These are phyloP conservation scores for Tiliqua scincoides DNA, from an alignment of 2,113 vertebrate species.

Conservation along the genomic window DNA sequence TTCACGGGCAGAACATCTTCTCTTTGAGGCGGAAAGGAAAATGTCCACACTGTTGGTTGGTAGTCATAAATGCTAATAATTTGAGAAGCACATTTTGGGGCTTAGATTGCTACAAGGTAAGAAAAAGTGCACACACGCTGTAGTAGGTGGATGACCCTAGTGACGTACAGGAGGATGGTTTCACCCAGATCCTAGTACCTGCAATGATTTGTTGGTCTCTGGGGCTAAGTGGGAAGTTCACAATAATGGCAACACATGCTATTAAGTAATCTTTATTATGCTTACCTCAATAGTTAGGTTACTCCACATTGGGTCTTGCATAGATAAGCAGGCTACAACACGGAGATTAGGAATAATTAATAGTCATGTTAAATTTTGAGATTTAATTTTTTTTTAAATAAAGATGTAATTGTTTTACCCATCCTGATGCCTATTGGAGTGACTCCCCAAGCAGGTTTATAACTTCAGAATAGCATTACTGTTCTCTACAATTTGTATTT, in stretches of 20 bases:
- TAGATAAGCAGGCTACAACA: neutral
- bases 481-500: neutral
- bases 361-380: too few species aligned
- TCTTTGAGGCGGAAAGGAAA: neutral
- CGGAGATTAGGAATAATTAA: neutral
- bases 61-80: neutral
- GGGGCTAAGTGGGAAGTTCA: neutral
- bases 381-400: neutral
- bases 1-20: neutral
- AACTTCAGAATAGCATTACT: neutral
- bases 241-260: neutral
- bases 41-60: neutral
- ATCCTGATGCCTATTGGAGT: neutral
- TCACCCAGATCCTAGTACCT: neutral
- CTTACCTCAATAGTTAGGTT: neutral
- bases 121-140: neutral
- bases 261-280: neutral
- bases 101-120: neutral
- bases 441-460: neutral
- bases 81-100: neutral
- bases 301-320: neutral
- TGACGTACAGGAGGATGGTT: neutral
- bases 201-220: neutral
- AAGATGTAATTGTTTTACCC: neutral
- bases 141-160: neutral